Conservation (phyloP, 2,888 invertebrate species). For the Cantharis rufa region DNA sequence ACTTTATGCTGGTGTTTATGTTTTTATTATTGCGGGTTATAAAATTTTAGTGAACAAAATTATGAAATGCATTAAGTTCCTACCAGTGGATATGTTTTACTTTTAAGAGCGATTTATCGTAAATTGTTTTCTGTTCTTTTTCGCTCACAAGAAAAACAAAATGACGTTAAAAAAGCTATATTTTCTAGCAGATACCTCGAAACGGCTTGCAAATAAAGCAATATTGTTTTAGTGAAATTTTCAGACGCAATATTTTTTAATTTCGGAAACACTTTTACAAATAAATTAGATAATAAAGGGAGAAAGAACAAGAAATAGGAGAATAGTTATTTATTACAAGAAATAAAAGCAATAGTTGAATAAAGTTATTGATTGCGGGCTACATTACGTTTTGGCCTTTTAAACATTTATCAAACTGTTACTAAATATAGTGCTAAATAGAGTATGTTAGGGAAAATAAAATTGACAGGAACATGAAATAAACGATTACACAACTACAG, state of each 20-base stretch:
- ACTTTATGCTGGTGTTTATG: background rate
- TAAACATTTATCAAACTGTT: background rate
- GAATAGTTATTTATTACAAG: background rate
- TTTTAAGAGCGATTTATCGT: no score
- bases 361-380: background rate
- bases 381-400: background rate
- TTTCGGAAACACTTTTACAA: background rate
- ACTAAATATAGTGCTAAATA: background rate
- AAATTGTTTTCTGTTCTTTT: background rate
- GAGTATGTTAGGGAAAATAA: background rate
- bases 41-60: background rate
- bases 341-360: background rate
- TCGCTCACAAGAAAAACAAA: background rate
- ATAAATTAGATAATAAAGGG: background rate
- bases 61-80: background rate
- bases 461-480: background rate
- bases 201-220: background rate
- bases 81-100: background rate
- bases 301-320: background rate
- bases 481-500: background rate
- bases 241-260: slow-evolving; percentile 7
- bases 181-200: background rate
- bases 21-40: slow-evolving; percentile 1
- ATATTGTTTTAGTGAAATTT: slow-evolving; percentile 3
- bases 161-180: background rate